Evolutionary conservation across 2,888 invertebrate genomes (phyloP).

Genomic region (Pristionchus mayeri): DNA sequence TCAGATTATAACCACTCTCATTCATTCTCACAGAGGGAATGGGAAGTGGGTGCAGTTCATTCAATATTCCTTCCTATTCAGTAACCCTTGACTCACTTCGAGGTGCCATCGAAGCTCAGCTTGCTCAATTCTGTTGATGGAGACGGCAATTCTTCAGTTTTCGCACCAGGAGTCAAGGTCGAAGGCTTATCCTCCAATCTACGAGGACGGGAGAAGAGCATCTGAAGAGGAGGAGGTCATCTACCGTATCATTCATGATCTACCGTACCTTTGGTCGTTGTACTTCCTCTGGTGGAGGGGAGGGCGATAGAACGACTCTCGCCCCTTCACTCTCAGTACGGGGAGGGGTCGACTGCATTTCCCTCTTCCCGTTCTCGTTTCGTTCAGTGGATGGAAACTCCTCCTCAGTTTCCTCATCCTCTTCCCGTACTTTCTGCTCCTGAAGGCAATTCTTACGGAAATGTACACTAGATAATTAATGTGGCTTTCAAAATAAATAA

Average conservation of each 20-base stretch:
- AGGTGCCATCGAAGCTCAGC: constrained; percentile 6
- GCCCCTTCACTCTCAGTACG: constrained; percentile 12
- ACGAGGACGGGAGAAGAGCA: constrained; percentile 44
- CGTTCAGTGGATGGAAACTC: constrained; percentile 53
- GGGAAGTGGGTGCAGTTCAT: no score
- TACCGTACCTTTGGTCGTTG: constrained; percentile 33
- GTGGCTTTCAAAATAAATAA: not conserved
- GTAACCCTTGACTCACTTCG: not conserved
- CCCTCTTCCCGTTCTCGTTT: constrained; percentile 71
- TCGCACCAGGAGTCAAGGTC: not conserved
- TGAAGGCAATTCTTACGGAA: not conserved
- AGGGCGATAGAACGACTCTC: not conserved
- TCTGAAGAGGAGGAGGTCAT: not conserved
- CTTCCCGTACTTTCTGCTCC: constrained; percentile 35
- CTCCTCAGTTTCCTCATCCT: constrained; percentile 42
- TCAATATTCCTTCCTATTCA: no score
- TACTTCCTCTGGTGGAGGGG: constrained; percentile 31
- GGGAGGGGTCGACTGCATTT: constrained; percentile 57
- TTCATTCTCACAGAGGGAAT: no score
- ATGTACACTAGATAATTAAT: not conserved
- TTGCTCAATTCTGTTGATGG: constrained; percentile 46
- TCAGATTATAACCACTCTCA: not conserved
- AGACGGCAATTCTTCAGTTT: constrained; percentile 44
- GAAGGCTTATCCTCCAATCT: constrained; percentile 17
- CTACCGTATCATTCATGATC: not conserved